A percentile compares a stretch with the other conserved stretches of the same genome.
Conservation (phyloP, 2,888 invertebrate genomes). For the Brachypalpus laphriformis region DNA sequence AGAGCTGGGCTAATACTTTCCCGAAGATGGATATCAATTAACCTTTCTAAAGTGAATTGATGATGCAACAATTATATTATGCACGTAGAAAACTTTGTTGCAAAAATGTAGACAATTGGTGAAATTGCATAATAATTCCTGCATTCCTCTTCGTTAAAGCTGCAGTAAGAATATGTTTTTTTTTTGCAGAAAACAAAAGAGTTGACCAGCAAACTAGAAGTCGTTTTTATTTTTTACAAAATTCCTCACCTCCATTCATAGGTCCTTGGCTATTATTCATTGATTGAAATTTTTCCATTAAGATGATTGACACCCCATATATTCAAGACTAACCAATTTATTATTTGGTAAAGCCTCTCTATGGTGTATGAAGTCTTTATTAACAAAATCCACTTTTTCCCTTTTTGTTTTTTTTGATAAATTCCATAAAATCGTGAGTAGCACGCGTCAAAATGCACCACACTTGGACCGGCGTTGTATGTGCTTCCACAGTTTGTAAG, state of each 20-base stretch:
- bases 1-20: too few species aligned
- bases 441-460: slow-evolving; percentile 68
- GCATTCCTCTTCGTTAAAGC: too few species aligned
- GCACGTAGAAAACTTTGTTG: too few species aligned
- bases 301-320: slow-evolving; percentile 59
- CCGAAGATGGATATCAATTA: too few species aligned
- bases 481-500: slow-evolving; percentile 47
- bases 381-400: slow-evolving; percentile 13
- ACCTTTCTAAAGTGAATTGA: too few species aligned
- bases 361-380: slow-evolving; percentile 54
- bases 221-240: not conserved
- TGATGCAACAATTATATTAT: too few species aligned
- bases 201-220: slow-evolving; percentile 12
- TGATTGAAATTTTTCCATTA: slow-evolving; percentile 66
- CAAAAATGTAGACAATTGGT: too few species aligned
- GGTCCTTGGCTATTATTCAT: slow-evolving; percentile 50
- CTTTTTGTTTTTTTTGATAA: slow-evolving; percentile 10
- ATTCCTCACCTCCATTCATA: slow-evolving; percentile 18
- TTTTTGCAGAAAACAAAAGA: slow-evolving; percentile 35
- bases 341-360: not conserved
- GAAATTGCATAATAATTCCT: too few species aligned
- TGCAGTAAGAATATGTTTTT: too few species aligned
- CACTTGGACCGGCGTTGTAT: slow-evolving; percentile 14
- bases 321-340: slow-evolving; percentile 24
- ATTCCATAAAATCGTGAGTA: slow-evolving; percentile 46